A percentile compares a stretch with the other conserved stretches of the same genome.
Conservation (phyloP, 2,797 vertebrate genomes). For the Botia almorhae region DNA sequence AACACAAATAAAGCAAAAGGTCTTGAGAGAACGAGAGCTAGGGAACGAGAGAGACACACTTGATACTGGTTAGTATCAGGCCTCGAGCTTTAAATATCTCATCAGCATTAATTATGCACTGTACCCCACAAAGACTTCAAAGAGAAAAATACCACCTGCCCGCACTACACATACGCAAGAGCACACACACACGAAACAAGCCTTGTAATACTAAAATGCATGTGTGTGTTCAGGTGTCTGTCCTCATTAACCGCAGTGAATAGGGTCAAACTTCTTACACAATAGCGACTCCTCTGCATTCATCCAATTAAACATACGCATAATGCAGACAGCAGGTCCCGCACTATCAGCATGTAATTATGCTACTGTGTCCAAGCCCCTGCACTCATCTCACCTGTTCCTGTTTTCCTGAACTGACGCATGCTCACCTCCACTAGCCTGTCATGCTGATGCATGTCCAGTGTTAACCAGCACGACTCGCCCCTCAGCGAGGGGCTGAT, state of each 20-base stretch:
- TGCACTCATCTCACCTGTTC: slow-evolving; percentile 13
- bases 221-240: background rate
- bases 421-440: background rate
- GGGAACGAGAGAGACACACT: background rate
- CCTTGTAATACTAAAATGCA: background rate
- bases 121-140: slow-evolving; percentile 53
- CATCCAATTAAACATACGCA: slow-evolving; percentile 23
- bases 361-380: background rate
- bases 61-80: slow-evolving; percentile 41
- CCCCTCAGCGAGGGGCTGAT: too few species aligned
- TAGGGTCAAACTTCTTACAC: slow-evolving; percentile 17
- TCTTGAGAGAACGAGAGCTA: background rate
- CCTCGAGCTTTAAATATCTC: slow-evolving; percentile 51
- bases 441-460: background rate
- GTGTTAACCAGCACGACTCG: background rate
- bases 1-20: background rate
- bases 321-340: slow-evolving; percentile 17
- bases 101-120: slow-evolving; percentile 60
- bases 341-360: slow-evolving; percentile 36
- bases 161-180: slow-evolving; percentile 21
- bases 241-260: slow-evolving; percentile 10
- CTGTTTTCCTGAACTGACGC: too few species aligned
- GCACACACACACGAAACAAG: background rate
- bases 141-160: slow-evolving; percentile 54
- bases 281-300: background rate